These are phyloP conservation scores for Porites lobata DNA, from an alignment of 92 coral and sea anemone genomes.

Conservation along the genomic window DNA sequence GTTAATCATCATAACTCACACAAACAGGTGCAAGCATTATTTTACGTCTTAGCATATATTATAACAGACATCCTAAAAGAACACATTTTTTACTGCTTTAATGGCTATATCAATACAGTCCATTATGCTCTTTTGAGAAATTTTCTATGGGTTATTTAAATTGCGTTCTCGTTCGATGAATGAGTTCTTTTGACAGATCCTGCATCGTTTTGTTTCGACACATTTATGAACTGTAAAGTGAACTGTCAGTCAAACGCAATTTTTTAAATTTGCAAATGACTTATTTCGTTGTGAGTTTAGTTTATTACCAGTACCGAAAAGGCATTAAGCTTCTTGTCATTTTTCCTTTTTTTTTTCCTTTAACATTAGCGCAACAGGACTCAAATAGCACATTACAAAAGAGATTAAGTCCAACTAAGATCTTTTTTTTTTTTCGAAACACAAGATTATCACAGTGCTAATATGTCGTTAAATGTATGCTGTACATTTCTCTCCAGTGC, in stretches of 20 bases:
- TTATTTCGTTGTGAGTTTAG: not conserved
- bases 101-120: not conserved
- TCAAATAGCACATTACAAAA: not conserved
- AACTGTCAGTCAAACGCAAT: not conserved
- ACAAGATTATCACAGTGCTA: not conserved
- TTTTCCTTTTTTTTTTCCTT: too few species aligned
- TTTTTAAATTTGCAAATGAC: not conserved
- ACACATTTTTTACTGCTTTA: constrained; percentile 11
- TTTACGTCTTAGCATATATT: constrained; percentile 30
- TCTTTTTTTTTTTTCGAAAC: not conserved
- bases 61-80: constrained; percentile 16
- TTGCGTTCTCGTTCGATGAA: not conserved
- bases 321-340: not conserved
- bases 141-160: not conserved
- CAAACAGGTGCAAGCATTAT: constrained; percentile 23
- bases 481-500: not conserved
- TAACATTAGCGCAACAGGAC: not conserved
- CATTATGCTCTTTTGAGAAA: not conserved
- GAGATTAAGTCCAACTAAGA: not conserved
- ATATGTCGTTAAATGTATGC: not conserved
- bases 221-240: not conserved
- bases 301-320: not conserved
- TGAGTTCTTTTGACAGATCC: not conserved
- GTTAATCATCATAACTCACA: not conserved
- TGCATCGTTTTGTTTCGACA: not conserved